Evolutionary conservation across 1,140 invertebrate genomes (phyloP), one percentile per base, ranked within the genome.

Genomic region (Drosophila pruinosa): DNA sequence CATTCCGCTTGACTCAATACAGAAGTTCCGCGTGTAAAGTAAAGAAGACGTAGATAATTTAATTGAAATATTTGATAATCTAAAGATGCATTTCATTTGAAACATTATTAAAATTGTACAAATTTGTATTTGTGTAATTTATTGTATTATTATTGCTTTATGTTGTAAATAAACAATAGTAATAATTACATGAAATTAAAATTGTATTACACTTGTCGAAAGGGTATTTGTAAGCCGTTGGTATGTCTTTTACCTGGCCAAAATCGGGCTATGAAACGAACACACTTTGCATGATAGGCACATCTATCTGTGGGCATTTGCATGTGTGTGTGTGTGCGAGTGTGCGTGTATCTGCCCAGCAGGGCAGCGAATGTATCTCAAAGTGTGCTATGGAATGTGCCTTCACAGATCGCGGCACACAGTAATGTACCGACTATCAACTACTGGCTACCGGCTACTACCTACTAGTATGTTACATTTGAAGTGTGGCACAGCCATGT

Each of bases 381-480:
- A 88, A 82, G 82, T 75, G 78, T 86, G 82, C 78, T 86, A 75
- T 86, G 82, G 82, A 86, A 88, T 86, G 68, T 65, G 68, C 68
- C 68, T 86, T 86, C 82, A 86, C 82, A 86, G 82, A 88, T 86
- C 82, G 82, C 75, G 83, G 82, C 82, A 86, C 82, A 86, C 82
- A 72, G 83, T 86, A 86, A 86, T 86, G 74, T 88, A 65, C 57
- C 64, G 21, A 47, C 21, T 59, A 43, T 58, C 53, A 4, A 14
- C 17, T 22, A 12, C 22, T 24, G 26, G 12, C 47, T 17, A 56
- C 12, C 22, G 54, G 19, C 15, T 10, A 43, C 59, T 63, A 48
- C 39, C 69, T 41, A 63, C 53, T 63, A 78, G 45, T 62, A 56
- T 39, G 43, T 19, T 53, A 69, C 4, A 24, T 56, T 48, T 52